Evolutionary conservation across 2,113 vertebrate genomes (phyloP).

Genomic region (Neolamprologus sp.): DNA sequence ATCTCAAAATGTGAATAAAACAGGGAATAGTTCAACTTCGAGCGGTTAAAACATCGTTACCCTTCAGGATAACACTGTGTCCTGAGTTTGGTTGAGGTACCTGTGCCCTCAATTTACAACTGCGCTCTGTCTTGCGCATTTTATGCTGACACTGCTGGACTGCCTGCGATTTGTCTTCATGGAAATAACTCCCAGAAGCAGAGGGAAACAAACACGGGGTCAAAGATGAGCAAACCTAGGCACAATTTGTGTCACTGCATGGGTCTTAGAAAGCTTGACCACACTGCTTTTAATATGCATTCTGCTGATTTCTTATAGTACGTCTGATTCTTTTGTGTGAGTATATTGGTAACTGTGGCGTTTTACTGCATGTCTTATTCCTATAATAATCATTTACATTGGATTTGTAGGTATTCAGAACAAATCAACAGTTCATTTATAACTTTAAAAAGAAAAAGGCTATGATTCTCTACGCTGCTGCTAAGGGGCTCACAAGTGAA

Average conservation of each 20-base stretch:
- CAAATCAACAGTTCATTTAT: neutral
- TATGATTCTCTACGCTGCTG: neutral
- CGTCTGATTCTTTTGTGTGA: neutral
- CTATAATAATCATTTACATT: neutral
- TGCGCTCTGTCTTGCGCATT: constrained; percentile 28
- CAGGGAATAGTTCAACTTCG: neutral
- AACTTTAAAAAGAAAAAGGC: neutral
- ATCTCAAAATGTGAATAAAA: neutral
- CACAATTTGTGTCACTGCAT: neutral
- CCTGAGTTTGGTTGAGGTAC: neutral
- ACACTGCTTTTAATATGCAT: neutral
- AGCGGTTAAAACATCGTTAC: neutral
- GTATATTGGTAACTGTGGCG: neutral
- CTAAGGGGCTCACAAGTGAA: neutral
- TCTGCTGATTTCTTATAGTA: neutral
- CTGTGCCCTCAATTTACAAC: constrained; percentile 41
- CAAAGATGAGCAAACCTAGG: neutral
- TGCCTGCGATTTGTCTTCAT: neutral
- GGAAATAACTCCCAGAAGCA: neutral
- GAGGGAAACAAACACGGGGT: neutral
- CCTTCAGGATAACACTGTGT: neutral
- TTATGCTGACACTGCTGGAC: constrained; percentile 44
- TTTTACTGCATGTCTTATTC: neutral
- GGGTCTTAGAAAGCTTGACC: neutral
- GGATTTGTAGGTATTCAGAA: neutral